Base-by-base conservation (phyloP, 2,888 invertebrate genomes). In the Escarpia spicata region DNA sequence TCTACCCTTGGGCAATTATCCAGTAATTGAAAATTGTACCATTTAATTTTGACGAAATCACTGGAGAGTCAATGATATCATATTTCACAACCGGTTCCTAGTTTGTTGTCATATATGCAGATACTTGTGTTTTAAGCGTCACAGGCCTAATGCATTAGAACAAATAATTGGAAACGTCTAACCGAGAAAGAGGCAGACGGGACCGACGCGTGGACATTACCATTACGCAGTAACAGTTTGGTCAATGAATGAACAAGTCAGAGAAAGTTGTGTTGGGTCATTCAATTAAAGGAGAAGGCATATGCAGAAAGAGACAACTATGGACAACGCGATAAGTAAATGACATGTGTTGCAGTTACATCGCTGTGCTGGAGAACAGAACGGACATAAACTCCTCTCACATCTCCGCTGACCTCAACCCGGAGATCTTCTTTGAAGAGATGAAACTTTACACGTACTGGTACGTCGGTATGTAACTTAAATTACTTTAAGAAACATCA, bases 391-490 rank as follows among this genome's bases (percentile, higher is more conserved):
- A 4, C 75, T 75, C 75, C 26, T 75, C 75, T n/a, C 75, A 75
- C 75, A 75, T 75, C 75, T 75, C 75, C 6, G 4, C 75, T 26
- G 75, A 75, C 26, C 75, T 75, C 19, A 75, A 75, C 75, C 75
- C 75, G 6, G 75, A 75, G 4, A 75, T 75, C 75, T 75, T 75
- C 75, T 75, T 75, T n/a, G 75, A 75, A n/a, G 75, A 75, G 75
- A 75, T 75, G 75, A 75, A 75, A 26, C 75, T 75, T 6, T 75
- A 75, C 75, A 75, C 75, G 75, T 75, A 75, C 26, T 75, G 75
- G 75, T 75, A 75, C 75, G 75, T 75, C 75, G 75, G 75, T 75
- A 75, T n/a, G 75, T 75, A 75, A 75, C 75, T 26, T 75, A 15
- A 75, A 26, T 75, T 75, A 75, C n/a, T 75, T 75, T 26, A 75